These are phyloP conservation scores for Holotrichia oblita DNA, from an alignment of 1,140 invertebrate genomes.

Conservation along the genomic window DNA sequence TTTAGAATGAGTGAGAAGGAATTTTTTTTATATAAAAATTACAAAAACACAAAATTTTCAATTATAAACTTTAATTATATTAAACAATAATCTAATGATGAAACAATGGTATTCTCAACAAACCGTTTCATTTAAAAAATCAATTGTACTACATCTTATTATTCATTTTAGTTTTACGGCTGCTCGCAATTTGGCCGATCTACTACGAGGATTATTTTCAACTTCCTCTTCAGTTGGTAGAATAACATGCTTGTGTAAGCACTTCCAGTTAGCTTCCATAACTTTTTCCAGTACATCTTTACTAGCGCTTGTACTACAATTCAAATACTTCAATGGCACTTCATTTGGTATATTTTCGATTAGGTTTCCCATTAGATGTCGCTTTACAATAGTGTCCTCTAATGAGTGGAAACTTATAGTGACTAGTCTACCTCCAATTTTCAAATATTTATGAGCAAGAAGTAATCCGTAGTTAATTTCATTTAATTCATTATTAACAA, in stretches of 20 bases:
- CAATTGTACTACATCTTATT: neutral
- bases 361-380: constrained; percentile 84
- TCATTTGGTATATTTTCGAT: constrained; percentile 73
- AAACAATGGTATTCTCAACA: neutral
- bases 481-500: constrained; percentile 97
- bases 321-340: constrained; percentile 73
- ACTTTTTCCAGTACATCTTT: constrained; percentile 69
- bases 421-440: constrained; percentile 78
- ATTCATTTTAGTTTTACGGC: constrained; percentile 74
- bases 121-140: neutral
- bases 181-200: constrained; percentile 89
- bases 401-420: constrained; percentile 92
- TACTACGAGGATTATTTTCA: constrained; percentile 79
- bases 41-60: no score
- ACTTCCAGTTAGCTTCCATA: constrained; percentile 75
- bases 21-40: no score
- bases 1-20: no score
- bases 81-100: no score
- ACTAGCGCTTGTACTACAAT: constrained; percentile 66
- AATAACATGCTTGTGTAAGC: constrained; percentile 84
- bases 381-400: constrained; percentile 95
- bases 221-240: constrained; percentile 78
- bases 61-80: no score
- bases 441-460: constrained; percentile 80
- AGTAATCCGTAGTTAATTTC: constrained; percentile 92